Percentiles rank a stretch among this genome's conserved stretches.
Evolutionary conservation across 2,113 vertebrate genomes (phyloP).

Genomic region (Pseudorhombus dupliciocellatus): DNA sequence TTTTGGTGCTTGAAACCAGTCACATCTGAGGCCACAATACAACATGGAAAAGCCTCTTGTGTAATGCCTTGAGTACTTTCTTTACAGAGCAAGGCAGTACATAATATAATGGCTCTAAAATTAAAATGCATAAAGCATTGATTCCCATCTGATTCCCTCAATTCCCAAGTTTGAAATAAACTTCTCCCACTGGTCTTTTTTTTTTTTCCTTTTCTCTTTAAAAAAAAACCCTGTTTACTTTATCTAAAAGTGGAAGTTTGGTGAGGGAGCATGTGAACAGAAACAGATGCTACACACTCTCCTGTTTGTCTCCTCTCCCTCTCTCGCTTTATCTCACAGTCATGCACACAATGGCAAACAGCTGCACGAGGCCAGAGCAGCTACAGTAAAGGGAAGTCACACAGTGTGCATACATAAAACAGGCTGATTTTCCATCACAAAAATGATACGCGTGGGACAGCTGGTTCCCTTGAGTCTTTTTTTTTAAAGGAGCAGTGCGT

Average conservation of each 20-base stretch:
- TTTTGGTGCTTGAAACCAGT: neutral
- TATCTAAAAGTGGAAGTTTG: conserved; percentile 75
- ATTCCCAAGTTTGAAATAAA: conserved; percentile 27
- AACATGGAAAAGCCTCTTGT: no score
- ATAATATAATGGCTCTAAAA: neutral
- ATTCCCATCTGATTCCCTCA: conserved; percentile 8
- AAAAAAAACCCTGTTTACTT: conserved; percentile 66
- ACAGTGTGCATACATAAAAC: conserved; percentile 10
- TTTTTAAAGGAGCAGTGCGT: neutral
- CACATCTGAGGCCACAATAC: neutral
- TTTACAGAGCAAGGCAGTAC: neutral
- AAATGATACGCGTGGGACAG: neutral
- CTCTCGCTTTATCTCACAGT: conserved; percentile 44
- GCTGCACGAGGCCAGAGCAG: conserved; percentile 54
- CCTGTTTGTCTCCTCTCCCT: conserved; percentile 38
- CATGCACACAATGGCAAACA: conserved; percentile 67
- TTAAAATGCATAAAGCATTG: neutral
- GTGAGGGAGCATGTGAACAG: conserved; percentile 74
- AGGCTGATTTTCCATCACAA: conserved; percentile 6
- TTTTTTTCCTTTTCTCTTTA: neutral
- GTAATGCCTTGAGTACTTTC: neutral
- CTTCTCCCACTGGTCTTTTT: conserved; percentile 15
- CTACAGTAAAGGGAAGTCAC: conserved; percentile 33
- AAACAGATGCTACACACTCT: conserved; percentile 70
- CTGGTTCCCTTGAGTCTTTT: neutral